Conservation (phyloP, 2,113 vertebrate species). For the Chascanopsetta lugubris region DNA sequence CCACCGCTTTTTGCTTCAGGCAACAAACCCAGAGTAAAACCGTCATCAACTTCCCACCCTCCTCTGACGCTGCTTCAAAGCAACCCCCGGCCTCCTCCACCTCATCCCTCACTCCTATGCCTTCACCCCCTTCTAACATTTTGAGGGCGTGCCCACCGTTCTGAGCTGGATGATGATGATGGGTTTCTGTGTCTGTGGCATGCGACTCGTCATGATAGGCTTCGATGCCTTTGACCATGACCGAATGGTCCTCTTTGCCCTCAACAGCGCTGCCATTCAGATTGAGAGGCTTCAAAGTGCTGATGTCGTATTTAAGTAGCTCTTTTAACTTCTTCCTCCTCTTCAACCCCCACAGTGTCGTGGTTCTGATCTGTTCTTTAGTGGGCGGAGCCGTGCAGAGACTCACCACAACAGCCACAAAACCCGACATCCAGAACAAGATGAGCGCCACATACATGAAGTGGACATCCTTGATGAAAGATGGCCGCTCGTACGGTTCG, state of each 20-base stretch:
- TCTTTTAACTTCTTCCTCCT: constrained; percentile 57
- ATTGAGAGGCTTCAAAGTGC: constrained; percentile 65
- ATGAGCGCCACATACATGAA: constrained; percentile 94
- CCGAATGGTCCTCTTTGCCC: constrained; percentile 47
- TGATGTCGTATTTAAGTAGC: constrained; percentile 58
- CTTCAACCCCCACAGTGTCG: constrained; percentile 89
- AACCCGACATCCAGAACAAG: constrained; percentile 90
- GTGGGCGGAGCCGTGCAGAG: constrained; percentile 87
- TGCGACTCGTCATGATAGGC: constrained; percentile 40
- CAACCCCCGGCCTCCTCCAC: constrained; percentile 6
- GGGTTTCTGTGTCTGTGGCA: constrained; percentile 71
- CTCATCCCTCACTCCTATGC: neutral
- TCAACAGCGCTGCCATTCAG: constrained; percentile 1
- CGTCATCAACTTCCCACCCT: constrained; percentile 25
- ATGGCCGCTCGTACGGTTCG: constrained; percentile 87
- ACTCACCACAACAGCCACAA: constrained; percentile 86
- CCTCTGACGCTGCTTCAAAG: constrained; percentile 9
- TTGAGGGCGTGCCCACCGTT: constrained; percentile 56
- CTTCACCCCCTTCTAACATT: constrained; percentile 77
- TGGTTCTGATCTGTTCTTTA: constrained; percentile 85
- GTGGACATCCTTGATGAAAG: constrained; percentile 89
- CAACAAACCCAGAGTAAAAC: constrained; percentile 86
- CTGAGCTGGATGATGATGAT: neutral
- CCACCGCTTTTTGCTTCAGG: constrained; percentile 78
- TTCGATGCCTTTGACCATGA: constrained; percentile 69